Conservation (phyloP, 2,113 vertebrate species). For the Lepidothrix coronata region DNA sequence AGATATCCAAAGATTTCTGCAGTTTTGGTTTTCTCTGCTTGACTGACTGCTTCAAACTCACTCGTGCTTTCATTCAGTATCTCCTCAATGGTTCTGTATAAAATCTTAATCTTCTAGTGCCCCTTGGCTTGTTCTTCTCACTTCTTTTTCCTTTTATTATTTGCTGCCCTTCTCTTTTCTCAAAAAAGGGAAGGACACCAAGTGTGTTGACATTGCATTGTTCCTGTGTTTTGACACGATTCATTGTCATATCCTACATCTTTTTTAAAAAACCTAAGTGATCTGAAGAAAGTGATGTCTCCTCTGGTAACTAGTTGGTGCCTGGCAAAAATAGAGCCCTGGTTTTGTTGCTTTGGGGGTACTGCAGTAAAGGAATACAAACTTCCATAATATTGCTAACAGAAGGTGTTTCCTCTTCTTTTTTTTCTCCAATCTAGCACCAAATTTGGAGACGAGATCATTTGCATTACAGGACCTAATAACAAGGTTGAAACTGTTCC, state of each 20-base stretch:
- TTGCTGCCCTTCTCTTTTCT: not conserved
- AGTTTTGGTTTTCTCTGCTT: not conserved
- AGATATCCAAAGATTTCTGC: not conserved
- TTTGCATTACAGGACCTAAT: slow-evolving; percentile 83
- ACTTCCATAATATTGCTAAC: not conserved
- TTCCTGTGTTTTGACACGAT: not conserved
- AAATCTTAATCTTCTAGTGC: not conserved
- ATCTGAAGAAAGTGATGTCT: not conserved
- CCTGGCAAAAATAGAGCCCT: not conserved
- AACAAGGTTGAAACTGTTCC: not conserved
- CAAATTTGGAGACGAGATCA: slow-evolving; percentile 77
- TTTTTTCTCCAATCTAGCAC: slow-evolving; percentile 67
- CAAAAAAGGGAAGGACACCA: not conserved
- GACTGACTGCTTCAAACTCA: not conserved
- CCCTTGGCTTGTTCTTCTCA: not conserved
- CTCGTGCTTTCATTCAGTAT: not conserved
- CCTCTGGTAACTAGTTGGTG: not conserved
- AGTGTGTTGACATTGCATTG: not conserved
- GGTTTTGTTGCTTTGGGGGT: not conserved
- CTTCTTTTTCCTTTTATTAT: not conserved
- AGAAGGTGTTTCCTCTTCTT: not conserved
- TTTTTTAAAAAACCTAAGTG: not conserved
- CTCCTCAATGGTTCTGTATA: not conserved
- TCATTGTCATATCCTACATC: not conserved
- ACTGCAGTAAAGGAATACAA: not conserved